Conservation (phyloP, 2,888 invertebrate genomes). For the Tetragonula carbonaria region DNA sequence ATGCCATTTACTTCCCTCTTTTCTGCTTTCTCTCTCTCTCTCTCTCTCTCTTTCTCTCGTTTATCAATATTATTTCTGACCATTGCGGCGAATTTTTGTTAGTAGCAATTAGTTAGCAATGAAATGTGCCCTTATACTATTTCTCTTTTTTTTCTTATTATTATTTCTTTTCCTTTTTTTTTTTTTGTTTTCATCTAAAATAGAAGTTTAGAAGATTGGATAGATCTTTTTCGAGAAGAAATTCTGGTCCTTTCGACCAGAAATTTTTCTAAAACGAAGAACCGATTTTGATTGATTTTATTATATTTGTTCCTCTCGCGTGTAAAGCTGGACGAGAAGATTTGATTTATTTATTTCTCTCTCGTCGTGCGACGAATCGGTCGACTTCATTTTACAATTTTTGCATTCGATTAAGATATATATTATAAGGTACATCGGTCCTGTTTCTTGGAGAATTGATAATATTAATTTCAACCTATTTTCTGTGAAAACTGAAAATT, state of each 20-base stretch:
- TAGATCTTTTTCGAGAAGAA: background rate
- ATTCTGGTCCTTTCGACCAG: background rate
- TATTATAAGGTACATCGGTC: too few species aligned
- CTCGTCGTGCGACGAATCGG: background rate
- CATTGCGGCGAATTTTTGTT: background rate
- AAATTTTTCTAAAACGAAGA: background rate
- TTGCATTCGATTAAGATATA: too few species aligned
- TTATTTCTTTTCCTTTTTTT: too few species aligned
- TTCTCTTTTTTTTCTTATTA: too few species aligned
- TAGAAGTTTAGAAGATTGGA: too few species aligned
- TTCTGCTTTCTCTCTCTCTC: background rate
- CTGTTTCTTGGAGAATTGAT: too few species aligned
- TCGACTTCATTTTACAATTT: background rate
- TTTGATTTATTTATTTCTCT: background rate
- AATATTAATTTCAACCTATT: background rate
- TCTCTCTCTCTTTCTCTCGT: background rate
- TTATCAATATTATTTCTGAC: background rate
- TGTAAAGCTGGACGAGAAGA: too few species aligned
- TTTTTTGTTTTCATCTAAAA: too few species aligned
- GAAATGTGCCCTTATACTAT: background rate
- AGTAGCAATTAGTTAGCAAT: background rate
- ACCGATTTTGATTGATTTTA: too few species aligned
- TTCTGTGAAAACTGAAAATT: too few species aligned
- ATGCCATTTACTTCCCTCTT: slow-evolving; percentile 24
- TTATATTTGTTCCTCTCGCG: too few species aligned